These are phyloP conservation scores for Drosophila baimaii DNA, from an alignment of 1,140 invertebrate species.

Conservation along the genomic window DNA sequence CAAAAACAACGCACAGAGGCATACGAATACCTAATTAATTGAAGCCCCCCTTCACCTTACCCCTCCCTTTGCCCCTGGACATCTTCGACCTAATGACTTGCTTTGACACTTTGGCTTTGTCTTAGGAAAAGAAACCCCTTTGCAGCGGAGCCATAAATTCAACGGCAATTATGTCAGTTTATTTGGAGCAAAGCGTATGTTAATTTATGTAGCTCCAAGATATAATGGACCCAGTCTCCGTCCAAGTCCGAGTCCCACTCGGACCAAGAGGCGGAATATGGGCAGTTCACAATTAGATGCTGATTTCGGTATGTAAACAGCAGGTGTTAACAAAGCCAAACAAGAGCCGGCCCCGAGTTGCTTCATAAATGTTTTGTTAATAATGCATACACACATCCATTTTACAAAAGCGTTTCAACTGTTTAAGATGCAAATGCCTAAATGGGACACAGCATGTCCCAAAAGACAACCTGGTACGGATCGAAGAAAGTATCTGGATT, in stretches of 20 bases:
- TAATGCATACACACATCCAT: conserved; percentile 56
- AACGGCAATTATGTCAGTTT: conserved; percentile 81
- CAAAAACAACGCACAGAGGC: conserved; percentile 54
- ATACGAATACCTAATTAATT: conserved; percentile 76
- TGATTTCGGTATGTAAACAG: conserved; percentile 78
- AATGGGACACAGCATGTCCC: conserved; percentile 40
- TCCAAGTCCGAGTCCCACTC: conserved; percentile 7
- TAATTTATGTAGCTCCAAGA: conserved; percentile 65
- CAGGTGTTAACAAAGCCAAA: conserved; percentile 76
- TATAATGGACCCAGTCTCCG: conserved; percentile 14
- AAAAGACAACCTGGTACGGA: neutral
- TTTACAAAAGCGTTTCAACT: conserved; percentile 56
- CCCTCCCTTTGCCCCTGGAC: neutral
- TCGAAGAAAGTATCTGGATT: conserved; percentile 18
- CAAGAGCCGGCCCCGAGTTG: conserved; percentile 44
- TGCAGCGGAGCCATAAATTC: conserved; percentile 70
- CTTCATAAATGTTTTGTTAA: conserved; percentile 64
- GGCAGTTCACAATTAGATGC: conserved; percentile 77
- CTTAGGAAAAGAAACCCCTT: conserved; percentile 51
- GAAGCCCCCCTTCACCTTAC: conserved; percentile 5
- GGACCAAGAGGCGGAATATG: conserved; percentile 56
- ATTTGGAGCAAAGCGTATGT: conserved; percentile 80
- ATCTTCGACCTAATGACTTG: conserved; percentile 76
- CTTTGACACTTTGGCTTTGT: conserved; percentile 81
- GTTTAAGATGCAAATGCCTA: conserved; percentile 45